These are phyloP conservation scores for Colinus virginianus DNA, from an alignment of 2,113 vertebrate genomes.

Conservation along the genomic window DNA sequence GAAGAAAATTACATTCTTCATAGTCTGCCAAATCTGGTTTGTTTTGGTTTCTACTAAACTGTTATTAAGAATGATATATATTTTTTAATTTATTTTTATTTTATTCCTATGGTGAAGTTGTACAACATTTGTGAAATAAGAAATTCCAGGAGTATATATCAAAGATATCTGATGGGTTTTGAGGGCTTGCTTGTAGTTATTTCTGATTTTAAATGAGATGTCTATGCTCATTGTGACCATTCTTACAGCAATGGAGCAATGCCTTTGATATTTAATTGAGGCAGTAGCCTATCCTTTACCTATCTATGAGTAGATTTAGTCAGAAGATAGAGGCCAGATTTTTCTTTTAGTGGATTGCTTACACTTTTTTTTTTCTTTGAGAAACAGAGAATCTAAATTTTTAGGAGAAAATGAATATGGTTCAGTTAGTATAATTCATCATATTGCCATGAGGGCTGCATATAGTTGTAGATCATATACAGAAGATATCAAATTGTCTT, in stretches of 20 bases:
- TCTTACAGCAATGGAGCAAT: background rate
- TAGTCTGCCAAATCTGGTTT: constrained; percentile 10
- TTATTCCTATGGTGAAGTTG: background rate
- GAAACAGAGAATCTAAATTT: background rate
- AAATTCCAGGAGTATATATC: background rate
- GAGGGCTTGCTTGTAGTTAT: background rate
- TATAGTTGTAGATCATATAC: background rate
- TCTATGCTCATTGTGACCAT: background rate
- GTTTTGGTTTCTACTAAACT: background rate
- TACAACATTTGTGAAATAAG: background rate
- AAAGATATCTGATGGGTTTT: background rate
- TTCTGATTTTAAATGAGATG: background rate
- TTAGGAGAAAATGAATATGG: background rate
- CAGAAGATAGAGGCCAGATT: background rate
- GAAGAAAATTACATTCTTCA: background rate
- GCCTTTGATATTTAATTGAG: background rate
- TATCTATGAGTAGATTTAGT: background rate
- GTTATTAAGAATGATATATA: background rate
- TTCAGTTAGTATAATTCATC: background rate
- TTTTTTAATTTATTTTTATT: background rate
- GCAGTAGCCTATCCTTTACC: background rate
- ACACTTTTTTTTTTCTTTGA: background rate
- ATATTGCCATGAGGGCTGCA: background rate
- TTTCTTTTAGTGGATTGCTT: background rate
- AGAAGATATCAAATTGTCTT: background rate